A percentile compares a stretch with the other conserved stretches of the same genome.
Evolutionary conservation across 2,888 invertebrate genomes (phyloP).

Genomic region (Hydrotaea diabolus): DNA sequence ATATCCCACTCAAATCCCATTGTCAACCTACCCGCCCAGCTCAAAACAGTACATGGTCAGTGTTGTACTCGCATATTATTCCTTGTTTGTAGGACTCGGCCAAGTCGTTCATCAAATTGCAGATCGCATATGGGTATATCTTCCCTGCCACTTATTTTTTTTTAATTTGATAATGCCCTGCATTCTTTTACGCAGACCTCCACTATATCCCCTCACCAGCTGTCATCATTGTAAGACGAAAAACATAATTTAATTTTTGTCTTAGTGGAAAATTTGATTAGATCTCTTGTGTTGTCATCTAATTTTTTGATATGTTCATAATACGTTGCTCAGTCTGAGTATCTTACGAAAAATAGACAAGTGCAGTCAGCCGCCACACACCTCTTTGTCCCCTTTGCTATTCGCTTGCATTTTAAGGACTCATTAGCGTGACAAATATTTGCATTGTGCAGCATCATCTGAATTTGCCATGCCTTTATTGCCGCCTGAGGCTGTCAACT

Average conservation of each 20-base stretch:
- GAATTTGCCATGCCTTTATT: constrained; percentile 50
- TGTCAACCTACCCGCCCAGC: too few relatives aligned
- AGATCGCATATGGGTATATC: too few relatives aligned
- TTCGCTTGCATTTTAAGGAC: constrained; percentile 43
- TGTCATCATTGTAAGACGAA: too few relatives aligned
- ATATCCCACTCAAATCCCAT: too few relatives aligned
- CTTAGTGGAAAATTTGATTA: not conserved
- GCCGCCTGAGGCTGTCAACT: constrained; percentile 40
- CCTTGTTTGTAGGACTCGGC: too few relatives aligned
- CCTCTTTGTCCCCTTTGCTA: not conserved
- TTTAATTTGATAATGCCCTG: too few relatives aligned
- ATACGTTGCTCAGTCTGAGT: constrained; percentile 38
- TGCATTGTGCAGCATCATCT: constrained; percentile 57
- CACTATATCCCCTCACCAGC: too few relatives aligned
- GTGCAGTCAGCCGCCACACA: not conserved
- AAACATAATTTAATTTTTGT: not conserved
- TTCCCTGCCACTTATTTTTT: too few relatives aligned
- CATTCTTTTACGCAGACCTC: too few relatives aligned
- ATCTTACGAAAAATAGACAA: not conserved
- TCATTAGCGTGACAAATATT: constrained; percentile 67
- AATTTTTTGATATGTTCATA: constrained; percentile 50
- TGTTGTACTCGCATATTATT: too few relatives aligned
- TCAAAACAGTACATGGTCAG: too few relatives aligned
- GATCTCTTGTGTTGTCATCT: not conserved
- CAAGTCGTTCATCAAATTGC: too few relatives aligned